Base-by-base conservation (phyloP, 2,888 invertebrate species). In the Neoascia interrupta region DNA sequence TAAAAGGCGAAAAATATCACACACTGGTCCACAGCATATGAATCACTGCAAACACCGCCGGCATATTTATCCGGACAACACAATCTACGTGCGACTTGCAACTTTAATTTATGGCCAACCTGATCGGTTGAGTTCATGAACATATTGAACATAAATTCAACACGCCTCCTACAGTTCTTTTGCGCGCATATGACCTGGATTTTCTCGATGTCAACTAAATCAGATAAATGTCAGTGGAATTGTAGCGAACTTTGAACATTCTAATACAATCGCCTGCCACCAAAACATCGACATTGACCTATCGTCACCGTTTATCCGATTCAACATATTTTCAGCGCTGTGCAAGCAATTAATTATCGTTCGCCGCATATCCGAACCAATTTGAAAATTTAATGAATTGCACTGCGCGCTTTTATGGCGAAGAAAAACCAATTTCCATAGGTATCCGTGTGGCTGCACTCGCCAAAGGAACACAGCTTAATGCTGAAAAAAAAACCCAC, bases 231-330 rank as follows among this genome's bases (percentile, higher is more conserved):
- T 68, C 68, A 47, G 60, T 18, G 31, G 49, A 31, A 43, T 73
- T 45, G 18, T 21, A 19, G 13, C n/a, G 41, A 26, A 34, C 13
- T 21, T 5, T 68, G 54, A 28, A 51, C 61, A 61, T 68, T 69
- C 69, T 56, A 75, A 56, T 63, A 15, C n/a, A 15, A n/a, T n/a
- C n/a, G n/a, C 19, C 63, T 37, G 45, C 51, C 19, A 64, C 58
- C 76, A 19, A 70, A 79, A 47, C 63, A 41, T 26, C 75, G 68
- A 74, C 81, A 81, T 70, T 81, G 81, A 81, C 81, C 81, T 70
- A 69, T 64, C 61, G 64, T 23, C 66, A 54, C 45, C 23, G 45
- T 66, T 81, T 61, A 69, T 69, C 73, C 69, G 72, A 64, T 51
- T 34, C 21, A 45, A 51, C 15, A 53, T 54, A 45, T 28, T 45